Conservation (phyloP, 2,888 invertebrate genomes). For the Leptinotarsa tumamoca region DNA sequence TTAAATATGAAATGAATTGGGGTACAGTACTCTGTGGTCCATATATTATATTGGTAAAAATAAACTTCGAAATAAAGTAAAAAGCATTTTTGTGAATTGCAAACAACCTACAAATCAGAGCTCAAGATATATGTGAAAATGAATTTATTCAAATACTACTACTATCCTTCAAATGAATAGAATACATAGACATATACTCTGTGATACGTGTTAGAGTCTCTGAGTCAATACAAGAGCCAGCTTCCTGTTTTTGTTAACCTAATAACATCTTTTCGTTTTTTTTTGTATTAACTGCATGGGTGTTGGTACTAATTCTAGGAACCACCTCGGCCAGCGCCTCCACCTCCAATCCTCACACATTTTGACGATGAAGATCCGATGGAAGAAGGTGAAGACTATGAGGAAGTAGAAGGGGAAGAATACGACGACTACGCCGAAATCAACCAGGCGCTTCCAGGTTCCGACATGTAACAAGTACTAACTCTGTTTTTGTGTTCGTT, state of each 20-base stretch:
- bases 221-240: too few species aligned
- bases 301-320: slow-evolving; percentile 57
- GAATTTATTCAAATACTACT: too few species aligned
- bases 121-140: too few species aligned
- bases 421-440: slow-evolving; percentile 72
- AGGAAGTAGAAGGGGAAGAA: slow-evolving; percentile 72
- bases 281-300: slow-evolving; percentile 52
- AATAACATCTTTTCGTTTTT: slow-evolving; percentile 2
- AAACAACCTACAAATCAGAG: too few species aligned
- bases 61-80: too few species aligned
- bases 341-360: slow-evolving; percentile 66
- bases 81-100: too few species aligned
- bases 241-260: background rate
- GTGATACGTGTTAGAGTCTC: too few species aligned
- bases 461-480: slow-evolving; percentile 44
- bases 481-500: slow-evolving; percentile 15
- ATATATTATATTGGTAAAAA: too few species aligned
- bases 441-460: slow-evolving; percentile 62
- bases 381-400: slow-evolving; percentile 70
- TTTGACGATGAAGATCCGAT: slow-evolving; percentile 69
- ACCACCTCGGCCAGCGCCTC: slow-evolving; percentile 60
- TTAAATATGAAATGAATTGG: too few species aligned
- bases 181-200: too few species aligned
- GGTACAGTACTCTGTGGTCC: too few species aligned
- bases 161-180: too few species aligned